Base-by-base conservation (phyloP, 2,113 vertebrate genomes). In the Bufo gargarizans region DNA sequence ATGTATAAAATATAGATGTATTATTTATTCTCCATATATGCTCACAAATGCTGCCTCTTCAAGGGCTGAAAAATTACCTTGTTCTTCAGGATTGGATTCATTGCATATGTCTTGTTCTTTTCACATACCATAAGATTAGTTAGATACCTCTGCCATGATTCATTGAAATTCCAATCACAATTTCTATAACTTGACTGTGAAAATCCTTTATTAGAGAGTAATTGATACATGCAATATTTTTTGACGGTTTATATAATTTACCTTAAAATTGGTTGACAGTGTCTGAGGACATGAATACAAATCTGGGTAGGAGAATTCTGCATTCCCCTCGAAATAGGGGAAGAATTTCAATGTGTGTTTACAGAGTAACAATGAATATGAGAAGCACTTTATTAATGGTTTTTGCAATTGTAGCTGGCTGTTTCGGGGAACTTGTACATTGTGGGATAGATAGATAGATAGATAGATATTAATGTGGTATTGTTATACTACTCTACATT, bases 81-180 rank as follows among this genome's bases (percentile, higher is more conserved):
- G 33, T 33, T 33, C 47, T 58, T n/a, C 19, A 17, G 49, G 14
- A 80, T 45, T 16, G 43, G 49, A 85, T 55, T 76, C 53, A 61
- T 71, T 56, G 63, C 53, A 49, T 59, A 58, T 72, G 53, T 82
- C 8, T 82, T 63, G 7, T 84, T 77, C 80, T 65, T 76, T 69
- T 82, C 69, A 59, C 45, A 8, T 72, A 45, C 22, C 80, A 47
- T 33, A 59, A 77, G 71, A 84, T 77, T 4, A 55, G 47, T 47
- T 33, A 22, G 58, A 55, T 78, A 67, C 7, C 16, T 77, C 20
- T 55, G 11, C 79, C 58, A 19, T 0, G 16, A 45, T 84, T 78
- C 87, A 89, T 89, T 89, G 87, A 84, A 89, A 89, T 89, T 89
- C 87, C 22, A 58, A 78, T 84, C 87, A 89, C 87, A 84, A 65